A percentile compares a stretch with the other conserved stretches of the same genome.
These are phyloP conservation scores for Tragelaphus scriptus DNA, from an alignment of 2,113 vertebrate species.

Conservation along the genomic window DNA sequence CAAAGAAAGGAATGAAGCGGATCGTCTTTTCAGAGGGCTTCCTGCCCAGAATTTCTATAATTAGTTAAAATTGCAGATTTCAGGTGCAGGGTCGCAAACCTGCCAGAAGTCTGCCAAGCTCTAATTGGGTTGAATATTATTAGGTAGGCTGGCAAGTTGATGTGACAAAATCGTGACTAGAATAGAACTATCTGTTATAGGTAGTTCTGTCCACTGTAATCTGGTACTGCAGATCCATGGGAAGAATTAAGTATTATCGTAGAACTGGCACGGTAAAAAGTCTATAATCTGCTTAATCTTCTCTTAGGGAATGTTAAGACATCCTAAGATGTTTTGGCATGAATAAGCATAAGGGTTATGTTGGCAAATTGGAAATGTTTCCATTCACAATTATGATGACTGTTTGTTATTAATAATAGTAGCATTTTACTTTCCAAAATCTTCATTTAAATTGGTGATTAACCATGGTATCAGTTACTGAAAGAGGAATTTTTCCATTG, in stretches of 20 bases:
- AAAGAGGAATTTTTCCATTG: conserved; percentile 13
- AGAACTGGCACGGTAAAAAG: neutral
- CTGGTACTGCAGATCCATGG: neutral
- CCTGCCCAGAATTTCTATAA: conserved; percentile 62
- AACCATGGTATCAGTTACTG: conserved; percentile 24
- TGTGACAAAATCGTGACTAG: conserved; percentile 14
- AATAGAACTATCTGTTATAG: conserved; percentile 32
- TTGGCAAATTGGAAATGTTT: conserved; percentile 59
- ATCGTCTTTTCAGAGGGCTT: conserved; percentile 53
- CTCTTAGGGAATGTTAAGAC: neutral
- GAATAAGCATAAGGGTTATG: neutral
- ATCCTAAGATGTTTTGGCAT: conserved; percentile 25
- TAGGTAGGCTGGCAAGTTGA: conserved; percentile 53
- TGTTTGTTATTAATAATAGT: conserved; percentile 46
- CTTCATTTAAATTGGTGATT: conserved; percentile 41
- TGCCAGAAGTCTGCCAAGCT: conserved; percentile 34
- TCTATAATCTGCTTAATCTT: conserved; percentile 36
- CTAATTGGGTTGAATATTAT: conserved; percentile 60
- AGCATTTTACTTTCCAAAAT: conserved; percentile 56
- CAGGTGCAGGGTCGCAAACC: conserved; percentile 27
- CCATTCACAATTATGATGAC: conserved; percentile 58
- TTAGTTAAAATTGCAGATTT: conserved; percentile 67
- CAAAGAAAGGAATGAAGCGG: conserved; percentile 11
- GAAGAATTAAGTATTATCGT: conserved; percentile 46
- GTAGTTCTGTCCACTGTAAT: conserved; percentile 4